A percentile compares a stretch with the other conserved stretches of the same genome.
Conservation (phyloP, 2,113 vertebrate genomes). For the Picathartes gymnocephalus region DNA sequence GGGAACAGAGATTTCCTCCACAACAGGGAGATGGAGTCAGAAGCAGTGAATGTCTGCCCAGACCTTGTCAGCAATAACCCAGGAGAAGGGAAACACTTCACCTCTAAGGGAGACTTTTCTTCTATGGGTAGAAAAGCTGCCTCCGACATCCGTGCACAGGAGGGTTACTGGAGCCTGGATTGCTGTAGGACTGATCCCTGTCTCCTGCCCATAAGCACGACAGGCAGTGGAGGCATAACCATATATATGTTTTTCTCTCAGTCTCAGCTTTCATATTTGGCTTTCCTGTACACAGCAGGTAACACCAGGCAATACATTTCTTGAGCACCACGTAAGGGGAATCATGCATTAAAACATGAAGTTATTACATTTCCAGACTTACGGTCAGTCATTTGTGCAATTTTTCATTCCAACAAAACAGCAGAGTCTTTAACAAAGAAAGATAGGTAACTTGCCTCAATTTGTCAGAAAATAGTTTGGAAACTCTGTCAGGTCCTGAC, state of each 20-base stretch:
- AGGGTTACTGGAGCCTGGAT: not conserved
- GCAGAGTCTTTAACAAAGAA: not conserved
- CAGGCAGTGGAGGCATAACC: not conserved
- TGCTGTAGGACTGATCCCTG: not conserved
- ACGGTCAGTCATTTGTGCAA: not conserved
- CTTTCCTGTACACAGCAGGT: not conserved
- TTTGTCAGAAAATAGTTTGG: not conserved
- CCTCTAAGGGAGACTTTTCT: not conserved
- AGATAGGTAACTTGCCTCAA: not conserved
- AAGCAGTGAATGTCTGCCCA: not conserved
- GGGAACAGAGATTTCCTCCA: not conserved
- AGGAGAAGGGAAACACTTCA: not conserved
- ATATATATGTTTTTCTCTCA: not conserved
- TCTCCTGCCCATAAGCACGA: not conserved
- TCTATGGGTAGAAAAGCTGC: not conserved
- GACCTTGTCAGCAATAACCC: not conserved
- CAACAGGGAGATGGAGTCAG: rapidly evolving
- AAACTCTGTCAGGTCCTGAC: not conserved
- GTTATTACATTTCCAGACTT: not conserved
- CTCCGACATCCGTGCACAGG: not conserved
- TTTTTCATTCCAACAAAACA: not conserved
- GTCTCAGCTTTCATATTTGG: not conserved
- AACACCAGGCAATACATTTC: not conserved
- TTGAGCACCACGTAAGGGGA: rapidly evolving
- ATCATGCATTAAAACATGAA: not conserved